A percentile compares a stretch with the other conserved stretches of the same genome.
phyloP scores from a whole-genome alignment of 2,888 invertebrate genomes.

The Oegoconia quadripuncta region DNA sequence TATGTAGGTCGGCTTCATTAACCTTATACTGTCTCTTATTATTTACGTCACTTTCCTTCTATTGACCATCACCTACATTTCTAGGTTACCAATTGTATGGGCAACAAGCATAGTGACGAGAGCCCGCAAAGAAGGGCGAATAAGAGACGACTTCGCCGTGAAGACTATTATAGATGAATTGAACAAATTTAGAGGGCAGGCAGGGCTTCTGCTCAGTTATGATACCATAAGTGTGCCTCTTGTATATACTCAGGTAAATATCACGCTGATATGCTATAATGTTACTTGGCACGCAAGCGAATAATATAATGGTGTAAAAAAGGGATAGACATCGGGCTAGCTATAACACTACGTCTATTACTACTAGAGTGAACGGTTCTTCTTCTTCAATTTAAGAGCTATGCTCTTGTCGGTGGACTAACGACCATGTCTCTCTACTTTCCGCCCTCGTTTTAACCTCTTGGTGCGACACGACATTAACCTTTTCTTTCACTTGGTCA shows the following conservation, averaged over 20 bases:
- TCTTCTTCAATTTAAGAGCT: too few species aligned
- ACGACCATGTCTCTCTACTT: too few species aligned
- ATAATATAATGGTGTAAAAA: too few species aligned
- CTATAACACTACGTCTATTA: too few species aligned
- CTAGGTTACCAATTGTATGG: conserved; percentile 92
- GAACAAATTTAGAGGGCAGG: conserved; percentile 90
- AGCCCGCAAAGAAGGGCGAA: conserved; percentile 93
- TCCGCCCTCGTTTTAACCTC: too few species aligned
- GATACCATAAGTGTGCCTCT: conserved; percentile 89
- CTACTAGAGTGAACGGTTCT: too few species aligned
- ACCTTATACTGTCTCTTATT: neutral
- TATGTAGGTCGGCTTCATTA: neutral
- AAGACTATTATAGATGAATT: conserved; percentile 94
- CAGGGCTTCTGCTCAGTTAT: conserved; percentile 86
- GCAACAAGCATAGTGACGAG: conserved; percentile 93
- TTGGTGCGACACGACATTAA: too few species aligned
- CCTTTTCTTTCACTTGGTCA: too few species aligned
- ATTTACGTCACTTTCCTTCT: neutral
- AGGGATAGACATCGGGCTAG: too few species aligned
- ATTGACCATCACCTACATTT: neutral
- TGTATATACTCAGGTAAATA: conserved; percentile 87
- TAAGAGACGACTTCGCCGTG: conserved; percentile 94
- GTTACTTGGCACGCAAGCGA: too few species aligned
- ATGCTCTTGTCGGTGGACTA: too few species aligned
- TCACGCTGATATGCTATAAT: too few species aligned